A percentile compares a stretch with the other conserved stretches of the same genome.
These are phyloP conservation scores for Rhingia campestris DNA, from an alignment of 2,888 invertebrate species.

Conservation along the genomic window DNA sequence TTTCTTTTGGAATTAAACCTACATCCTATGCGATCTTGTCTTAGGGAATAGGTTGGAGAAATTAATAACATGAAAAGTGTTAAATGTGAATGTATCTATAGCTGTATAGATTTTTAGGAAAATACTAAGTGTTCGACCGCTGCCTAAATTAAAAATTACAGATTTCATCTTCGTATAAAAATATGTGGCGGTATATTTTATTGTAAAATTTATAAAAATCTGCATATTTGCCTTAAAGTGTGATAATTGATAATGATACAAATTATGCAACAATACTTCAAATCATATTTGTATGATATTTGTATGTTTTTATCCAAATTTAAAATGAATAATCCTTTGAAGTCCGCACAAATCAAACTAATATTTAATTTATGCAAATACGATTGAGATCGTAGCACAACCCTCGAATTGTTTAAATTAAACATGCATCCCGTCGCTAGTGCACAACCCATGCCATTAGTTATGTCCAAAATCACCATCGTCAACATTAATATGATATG, in stretches of 20 bases:
- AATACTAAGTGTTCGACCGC: too few relatives aligned
- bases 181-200: too few relatives aligned
- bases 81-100: too few relatives aligned
- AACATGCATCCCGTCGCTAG: slow-evolving; percentile 10
- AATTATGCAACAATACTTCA: slow-evolving; percentile 2
- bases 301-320: slow-evolving; percentile 25
- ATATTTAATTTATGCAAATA: slow-evolving; percentile 45
- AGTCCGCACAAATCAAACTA: slow-evolving; percentile 28
- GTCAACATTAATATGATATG: slow-evolving; percentile 44
- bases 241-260: slow-evolving; percentile 2
- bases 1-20: too few relatives aligned
- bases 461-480: slow-evolving; percentile 35
- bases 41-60: too few relatives aligned
- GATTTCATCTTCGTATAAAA: too few relatives aligned
- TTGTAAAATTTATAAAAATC: too few relatives aligned
- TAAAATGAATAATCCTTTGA: slow-evolving; percentile 31
- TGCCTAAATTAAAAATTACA: too few relatives aligned
- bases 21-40: too few relatives aligned
- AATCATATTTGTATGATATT: background rate
- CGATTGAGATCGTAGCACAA: slow-evolving; percentile 34
- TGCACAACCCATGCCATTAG: slow-evolving; percentile 27
- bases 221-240: background rate
- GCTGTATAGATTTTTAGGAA: too few relatives aligned
- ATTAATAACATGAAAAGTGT: too few relatives aligned
- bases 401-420: slow-evolving; percentile 37